Evolutionary conservation across 2,113 vertebrate genomes (phyloP).

Genomic region (Crypturellus undulatus): DNA sequence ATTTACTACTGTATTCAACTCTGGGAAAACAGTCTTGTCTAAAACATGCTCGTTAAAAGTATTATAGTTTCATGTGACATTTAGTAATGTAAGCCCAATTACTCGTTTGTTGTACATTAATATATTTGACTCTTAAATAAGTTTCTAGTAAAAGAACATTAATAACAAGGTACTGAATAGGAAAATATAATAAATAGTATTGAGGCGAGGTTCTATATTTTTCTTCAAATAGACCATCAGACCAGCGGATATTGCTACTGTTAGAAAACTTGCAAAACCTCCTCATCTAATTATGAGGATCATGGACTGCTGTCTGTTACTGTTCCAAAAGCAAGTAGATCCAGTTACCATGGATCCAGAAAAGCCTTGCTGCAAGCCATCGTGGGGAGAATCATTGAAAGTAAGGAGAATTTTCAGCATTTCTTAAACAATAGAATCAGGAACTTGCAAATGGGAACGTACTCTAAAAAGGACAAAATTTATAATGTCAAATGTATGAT

Average conservation of each 20-base stretch:
- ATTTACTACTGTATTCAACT: background rate
- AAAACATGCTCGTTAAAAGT: background rate
- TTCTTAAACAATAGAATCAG: background rate
- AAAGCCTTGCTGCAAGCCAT: slow-evolving; percentile 81
- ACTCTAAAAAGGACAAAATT: background rate
- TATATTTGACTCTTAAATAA: too few species aligned
- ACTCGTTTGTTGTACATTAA: background rate
- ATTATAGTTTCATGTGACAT: background rate
- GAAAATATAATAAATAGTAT: background rate
- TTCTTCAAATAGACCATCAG: slow-evolving; percentile 79
- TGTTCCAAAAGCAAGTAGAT: slow-evolving; percentile 82
- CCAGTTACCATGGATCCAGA: slow-evolving; percentile 80
- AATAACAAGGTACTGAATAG: background rate
- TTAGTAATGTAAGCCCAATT: background rate
- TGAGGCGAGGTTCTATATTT: background rate
- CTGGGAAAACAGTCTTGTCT: background rate
- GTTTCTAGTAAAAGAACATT: background rate
- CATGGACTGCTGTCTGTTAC: slow-evolving; percentile 82
- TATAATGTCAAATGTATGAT: background rate
- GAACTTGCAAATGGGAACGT: background rate
- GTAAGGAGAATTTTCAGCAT: slow-evolving; percentile 48
- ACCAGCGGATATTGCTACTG: slow-evolving; percentile 82
- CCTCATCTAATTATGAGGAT: slow-evolving; percentile 85
- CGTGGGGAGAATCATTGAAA: slow-evolving; percentile 82
- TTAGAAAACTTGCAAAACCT: slow-evolving; percentile 82